These are phyloP conservation scores for Arizona elegans DNA, from an alignment of 2,113 vertebrate species.

Conservation along the genomic window DNA sequence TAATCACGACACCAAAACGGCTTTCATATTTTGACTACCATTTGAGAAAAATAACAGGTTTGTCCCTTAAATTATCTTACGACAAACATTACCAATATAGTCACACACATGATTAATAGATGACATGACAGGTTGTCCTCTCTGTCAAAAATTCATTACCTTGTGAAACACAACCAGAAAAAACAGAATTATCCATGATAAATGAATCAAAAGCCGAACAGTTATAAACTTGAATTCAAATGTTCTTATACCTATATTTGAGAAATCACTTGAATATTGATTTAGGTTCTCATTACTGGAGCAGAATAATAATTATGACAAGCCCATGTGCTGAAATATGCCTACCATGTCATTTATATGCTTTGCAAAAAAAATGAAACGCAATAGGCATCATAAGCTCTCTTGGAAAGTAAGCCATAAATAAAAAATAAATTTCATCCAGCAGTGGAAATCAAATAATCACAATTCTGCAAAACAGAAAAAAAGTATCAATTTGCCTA, in stretches of 20 bases:
- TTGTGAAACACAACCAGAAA: background rate
- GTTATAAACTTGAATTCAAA: background rate
- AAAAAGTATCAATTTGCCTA: background rate
- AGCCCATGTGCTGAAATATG: background rate
- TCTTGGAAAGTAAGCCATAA: background rate
- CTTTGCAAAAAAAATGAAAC: background rate
- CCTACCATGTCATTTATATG: background rate
- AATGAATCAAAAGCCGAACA: background rate
- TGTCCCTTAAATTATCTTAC: constrained; percentile 9
- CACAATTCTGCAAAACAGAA: background rate
- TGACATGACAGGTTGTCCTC: background rate
- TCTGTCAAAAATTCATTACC: background rate
- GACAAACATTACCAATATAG: background rate
- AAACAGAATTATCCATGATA: background rate
- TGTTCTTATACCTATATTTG: background rate
- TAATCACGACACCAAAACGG: background rate
- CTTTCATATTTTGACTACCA: background rate
- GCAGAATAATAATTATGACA: background rate
- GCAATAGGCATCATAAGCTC: background rate
- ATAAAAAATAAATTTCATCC: background rate
- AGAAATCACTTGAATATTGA: background rate
- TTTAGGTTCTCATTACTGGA: background rate
- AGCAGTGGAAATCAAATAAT: background rate
- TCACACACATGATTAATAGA: background rate
- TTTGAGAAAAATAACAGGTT: background rate